Evolutionary conservation across 2,888 invertebrate genomes (phyloP).

Genomic region (Oeneis ivallda): DNA sequence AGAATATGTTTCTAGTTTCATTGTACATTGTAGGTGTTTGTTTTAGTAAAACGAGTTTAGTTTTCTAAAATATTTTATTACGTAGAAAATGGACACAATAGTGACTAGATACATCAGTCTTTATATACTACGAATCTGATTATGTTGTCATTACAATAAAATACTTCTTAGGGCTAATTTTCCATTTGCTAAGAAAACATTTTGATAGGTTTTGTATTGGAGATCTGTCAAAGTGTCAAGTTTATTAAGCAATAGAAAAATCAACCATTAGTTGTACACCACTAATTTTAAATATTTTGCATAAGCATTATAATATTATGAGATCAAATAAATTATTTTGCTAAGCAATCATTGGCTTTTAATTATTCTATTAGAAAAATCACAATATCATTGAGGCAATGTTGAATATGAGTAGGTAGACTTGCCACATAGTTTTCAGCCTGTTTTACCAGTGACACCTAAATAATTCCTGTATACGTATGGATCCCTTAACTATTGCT

Average conservation of each 20-base stretch:
- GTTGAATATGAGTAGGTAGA: not conserved
- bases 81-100: conserved; percentile 74
- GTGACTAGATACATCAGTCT: conserved; percentile 82
- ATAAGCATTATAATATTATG: conserved; percentile 47
- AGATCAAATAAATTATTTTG: conserved; percentile 51
- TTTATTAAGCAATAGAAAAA: not conserved
- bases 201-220: too few species aligned
- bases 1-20: conserved; percentile 42
- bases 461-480: not conserved
- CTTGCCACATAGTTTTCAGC: not conserved
- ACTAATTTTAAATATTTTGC: conserved; percentile 19
- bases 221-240: too few species aligned
- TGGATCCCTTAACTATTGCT: too few species aligned
- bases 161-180: conserved; percentile 30
- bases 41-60: conserved; percentile 48
- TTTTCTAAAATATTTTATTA: conserved; percentile 73
- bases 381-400: not conserved
- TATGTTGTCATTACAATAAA: conserved; percentile 39
- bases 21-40: conserved; percentile 52
- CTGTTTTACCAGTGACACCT: too few species aligned
- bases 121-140: conserved; percentile 63
- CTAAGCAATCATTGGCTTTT: conserved; percentile 45
- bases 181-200: too few species aligned
- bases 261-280: conserved; percentile 31
- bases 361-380: conserved; percentile 18